phyloP scores from a whole-genome alignment of 2,888 invertebrate species.

The Parnassius smintheus region DNA sequence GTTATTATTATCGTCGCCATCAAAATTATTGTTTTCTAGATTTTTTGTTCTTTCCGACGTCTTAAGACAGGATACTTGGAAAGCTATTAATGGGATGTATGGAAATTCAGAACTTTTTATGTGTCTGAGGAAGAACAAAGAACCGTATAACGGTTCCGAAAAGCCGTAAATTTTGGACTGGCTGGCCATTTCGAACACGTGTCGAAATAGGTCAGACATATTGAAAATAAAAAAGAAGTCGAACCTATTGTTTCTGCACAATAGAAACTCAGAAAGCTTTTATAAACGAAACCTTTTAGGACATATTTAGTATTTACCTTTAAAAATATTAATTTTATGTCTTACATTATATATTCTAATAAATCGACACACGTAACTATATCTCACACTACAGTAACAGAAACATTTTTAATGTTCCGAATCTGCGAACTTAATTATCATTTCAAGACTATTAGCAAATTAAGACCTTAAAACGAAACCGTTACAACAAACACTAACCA shows the following conservation, averaged over 20 bases:
- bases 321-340: no score
- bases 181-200: conserved; percentile 31
- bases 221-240: conserved; percentile 17
- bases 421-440: background rate
- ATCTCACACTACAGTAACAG: no score
- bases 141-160: conserved; percentile 58
- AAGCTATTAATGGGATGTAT: conserved; percentile 53
- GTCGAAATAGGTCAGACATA: conserved; percentile 33
- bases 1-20: conserved; percentile 1
- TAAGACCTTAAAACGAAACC: conserved; percentile 11
- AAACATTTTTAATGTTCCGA: no score
- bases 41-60: conserved; percentile 23
- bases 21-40: conserved; percentile 20
- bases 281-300: no score
- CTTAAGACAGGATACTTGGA: conserved; percentile 53
- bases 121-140: conserved; percentile 70
- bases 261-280: background rate
- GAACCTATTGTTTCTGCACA: conserved; percentile 14
- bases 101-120: conserved; percentile 64
- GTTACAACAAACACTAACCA: conserved; percentile 17
- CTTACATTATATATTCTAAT: no score
- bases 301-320: no score
- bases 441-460: conserved; percentile 12
- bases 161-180: conserved; percentile 52
- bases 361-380: no score